Evolutionary conservation across 35 echinoderm and acorn worm genomes (phyloP).

Genomic region (Lytechinus pictus): DNA sequence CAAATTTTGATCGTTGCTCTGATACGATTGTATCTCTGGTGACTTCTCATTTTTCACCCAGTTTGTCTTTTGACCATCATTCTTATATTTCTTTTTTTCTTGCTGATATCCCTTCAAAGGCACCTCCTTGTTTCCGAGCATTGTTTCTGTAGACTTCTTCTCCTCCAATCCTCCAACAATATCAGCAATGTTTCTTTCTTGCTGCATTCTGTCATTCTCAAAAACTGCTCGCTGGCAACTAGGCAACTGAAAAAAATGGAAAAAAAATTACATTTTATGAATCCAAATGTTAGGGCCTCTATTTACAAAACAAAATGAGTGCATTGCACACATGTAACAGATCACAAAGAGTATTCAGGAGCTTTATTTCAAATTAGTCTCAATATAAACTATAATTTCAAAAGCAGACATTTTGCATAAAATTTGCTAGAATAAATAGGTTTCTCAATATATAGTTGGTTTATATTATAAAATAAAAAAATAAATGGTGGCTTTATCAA

Average conservation of each 20-base stretch:
- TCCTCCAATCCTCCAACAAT: background rate
- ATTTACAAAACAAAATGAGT: no score
- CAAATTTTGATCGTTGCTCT: background rate
- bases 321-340: no score
- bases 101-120: background rate
- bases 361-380: no score
- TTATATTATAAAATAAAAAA: no score
- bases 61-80: background rate
- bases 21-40: background rate
- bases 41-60: background rate
- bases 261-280: no score
- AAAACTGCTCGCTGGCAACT: background rate
- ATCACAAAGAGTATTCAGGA: no score
- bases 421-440: no score
- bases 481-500: no score
- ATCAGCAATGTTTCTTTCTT: background rate
- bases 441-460: no score
- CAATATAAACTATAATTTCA: no score
- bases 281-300: no score
- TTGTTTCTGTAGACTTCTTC: background rate
- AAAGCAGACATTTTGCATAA: no score
- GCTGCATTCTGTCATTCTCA: constrained; percentile 14
- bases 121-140: background rate
- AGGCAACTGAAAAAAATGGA: background rate
- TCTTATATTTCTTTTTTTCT: background rate